Percentiles rank a stretch among this genome's conserved stretches.
These are phyloP conservation scores for Pluvianellus socialis DNA, from an alignment of 2,113 vertebrate species.

Conservation along the genomic window DNA sequence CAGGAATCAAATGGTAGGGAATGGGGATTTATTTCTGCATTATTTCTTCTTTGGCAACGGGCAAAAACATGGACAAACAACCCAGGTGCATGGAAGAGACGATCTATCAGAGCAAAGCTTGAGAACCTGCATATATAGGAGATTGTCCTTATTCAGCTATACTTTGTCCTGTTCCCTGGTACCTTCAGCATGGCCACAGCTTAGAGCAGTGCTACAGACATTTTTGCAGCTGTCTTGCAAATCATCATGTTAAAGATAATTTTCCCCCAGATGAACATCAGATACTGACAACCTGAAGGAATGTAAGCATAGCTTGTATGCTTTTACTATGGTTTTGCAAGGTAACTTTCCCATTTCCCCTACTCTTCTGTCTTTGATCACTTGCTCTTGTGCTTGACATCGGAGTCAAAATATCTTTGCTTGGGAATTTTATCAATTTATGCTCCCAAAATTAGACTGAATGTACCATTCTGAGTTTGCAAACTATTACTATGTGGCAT, in stretches of 20 bases:
- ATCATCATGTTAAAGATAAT: neutral
- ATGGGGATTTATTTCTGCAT: neutral
- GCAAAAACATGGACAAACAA: neutral
- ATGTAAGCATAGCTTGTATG: neutral
- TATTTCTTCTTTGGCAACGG: neutral
- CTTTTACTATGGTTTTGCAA: neutral
- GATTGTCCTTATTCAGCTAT: neutral
- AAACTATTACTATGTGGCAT: neutral
- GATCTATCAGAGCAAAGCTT: neutral
- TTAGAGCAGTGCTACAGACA: neutral
- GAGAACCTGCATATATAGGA: neutral
- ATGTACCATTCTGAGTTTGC: neutral
- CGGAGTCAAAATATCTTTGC: neutral
- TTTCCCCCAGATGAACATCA: neutral
- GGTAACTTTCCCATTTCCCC: neutral
- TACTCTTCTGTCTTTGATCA: neutral
- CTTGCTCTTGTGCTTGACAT: neutral
- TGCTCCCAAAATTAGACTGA: neutral
- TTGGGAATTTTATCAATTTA: neutral
- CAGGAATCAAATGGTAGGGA: neutral
- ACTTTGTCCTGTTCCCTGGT: neutral
- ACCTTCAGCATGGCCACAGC: neutral
- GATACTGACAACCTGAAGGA: neutral
- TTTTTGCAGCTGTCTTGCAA: neutral
- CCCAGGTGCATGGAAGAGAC: neutral